Conservation (phyloP, 2,888 invertebrate species). For the Phaedon cochleariae region DNA sequence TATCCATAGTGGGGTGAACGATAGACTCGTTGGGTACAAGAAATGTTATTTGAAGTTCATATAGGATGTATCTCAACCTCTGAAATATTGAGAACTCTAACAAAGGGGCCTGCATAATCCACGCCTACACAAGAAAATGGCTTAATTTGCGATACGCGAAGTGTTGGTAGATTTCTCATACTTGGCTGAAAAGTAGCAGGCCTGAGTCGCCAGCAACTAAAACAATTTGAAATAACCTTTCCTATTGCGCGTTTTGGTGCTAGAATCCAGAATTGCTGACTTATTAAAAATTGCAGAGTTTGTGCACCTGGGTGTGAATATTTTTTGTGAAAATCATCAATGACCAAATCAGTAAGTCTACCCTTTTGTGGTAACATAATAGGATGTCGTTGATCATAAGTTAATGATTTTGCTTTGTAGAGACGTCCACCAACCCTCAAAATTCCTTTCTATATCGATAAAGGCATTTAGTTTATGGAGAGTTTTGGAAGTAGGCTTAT, state of each 20-base stretch:
- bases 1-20: too few species aligned
- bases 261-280: slow-evolving; percentile 16
- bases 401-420: slow-evolving; percentile 16
- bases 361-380: slow-evolving; percentile 1
- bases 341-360: slow-evolving; percentile 15
- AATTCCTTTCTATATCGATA: slow-evolving; percentile 21
- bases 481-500: slow-evolving; percentile 1
- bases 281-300: slow-evolving; percentile 5
- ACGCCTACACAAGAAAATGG: neutral
- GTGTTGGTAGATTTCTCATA: slow-evolving; percentile 16
- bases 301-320: slow-evolving; percentile 13
- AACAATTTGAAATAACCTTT: slow-evolving; percentile 15
- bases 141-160: slow-evolving; percentile 1
- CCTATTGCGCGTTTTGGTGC: slow-evolving; percentile 4
- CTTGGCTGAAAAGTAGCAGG: slow-evolving; percentile 15
- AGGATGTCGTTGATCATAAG: slow-evolving; percentile 23
- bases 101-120: neutral
- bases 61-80: too few species aligned
- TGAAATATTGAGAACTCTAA: too few species aligned
- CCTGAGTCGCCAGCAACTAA: neutral
- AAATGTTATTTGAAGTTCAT: too few species aligned
- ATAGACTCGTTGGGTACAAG: too few species aligned
- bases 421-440: slow-evolving; percentile 29
- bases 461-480: slow-evolving; percentile 28
- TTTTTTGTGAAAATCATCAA: slow-evolving; percentile 2